These are phyloP conservation scores for Punctoribates punctum DNA, from an alignment of 2,888 invertebrate species.

Conservation along the genomic window DNA sequence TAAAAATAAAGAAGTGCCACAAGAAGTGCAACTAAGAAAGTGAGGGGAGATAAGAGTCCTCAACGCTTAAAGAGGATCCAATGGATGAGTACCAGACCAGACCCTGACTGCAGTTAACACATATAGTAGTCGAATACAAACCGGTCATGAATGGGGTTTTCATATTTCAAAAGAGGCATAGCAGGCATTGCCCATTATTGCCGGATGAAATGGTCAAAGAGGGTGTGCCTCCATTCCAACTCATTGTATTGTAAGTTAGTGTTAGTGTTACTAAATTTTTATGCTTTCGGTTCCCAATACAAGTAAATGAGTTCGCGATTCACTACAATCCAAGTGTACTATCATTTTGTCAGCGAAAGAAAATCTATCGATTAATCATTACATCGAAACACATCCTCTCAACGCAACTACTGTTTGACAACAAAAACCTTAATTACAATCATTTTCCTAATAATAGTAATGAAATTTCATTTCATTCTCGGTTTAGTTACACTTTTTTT, in stretches of 20 bases:
- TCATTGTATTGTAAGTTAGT: constrained; percentile 16
- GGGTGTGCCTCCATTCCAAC: constrained; percentile 24
- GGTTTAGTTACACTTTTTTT: too few relatives aligned
- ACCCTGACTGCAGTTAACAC: background rate
- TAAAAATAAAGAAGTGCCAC: background rate
- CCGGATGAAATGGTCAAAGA: constrained; percentile 31
- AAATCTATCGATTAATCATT: constrained; percentile 6
- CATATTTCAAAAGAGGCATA: constrained; percentile 27
- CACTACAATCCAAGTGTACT: constrained; percentile 5
- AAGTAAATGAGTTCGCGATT: constrained; percentile 22
- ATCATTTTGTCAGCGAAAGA: constrained; percentile 16
- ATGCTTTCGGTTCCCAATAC: background rate
- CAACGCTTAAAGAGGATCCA: constrained; percentile 2
- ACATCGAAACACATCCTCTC: background rate
- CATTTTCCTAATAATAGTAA: too few relatives aligned
- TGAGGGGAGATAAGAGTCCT: constrained; percentile 9
- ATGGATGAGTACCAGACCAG: constrained; percentile 23
- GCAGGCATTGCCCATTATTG: constrained; percentile 21
- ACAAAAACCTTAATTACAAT: too few relatives aligned
- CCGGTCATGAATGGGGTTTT: constrained; percentile 31
- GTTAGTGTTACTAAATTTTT: constrained; percentile 9
- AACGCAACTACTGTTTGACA: too few relatives aligned
- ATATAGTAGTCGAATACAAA: background rate
- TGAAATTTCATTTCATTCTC: too few relatives aligned
- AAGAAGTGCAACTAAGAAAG: background rate